Conservation (phyloP, 1,140 invertebrate species). For the Frieseomelitta varia region DNA sequence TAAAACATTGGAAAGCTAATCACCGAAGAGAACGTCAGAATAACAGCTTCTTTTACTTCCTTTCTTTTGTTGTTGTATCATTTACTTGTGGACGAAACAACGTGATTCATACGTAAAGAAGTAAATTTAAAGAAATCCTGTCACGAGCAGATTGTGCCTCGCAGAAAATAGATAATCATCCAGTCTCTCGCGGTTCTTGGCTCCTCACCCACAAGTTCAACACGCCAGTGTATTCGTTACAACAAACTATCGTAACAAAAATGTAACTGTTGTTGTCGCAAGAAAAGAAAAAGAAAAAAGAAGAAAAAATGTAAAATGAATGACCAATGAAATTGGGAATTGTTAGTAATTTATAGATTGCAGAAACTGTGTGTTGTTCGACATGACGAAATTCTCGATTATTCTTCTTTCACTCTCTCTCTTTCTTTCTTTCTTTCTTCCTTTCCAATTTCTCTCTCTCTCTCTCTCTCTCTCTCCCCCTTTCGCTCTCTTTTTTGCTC, state of each 20-base stretch:
- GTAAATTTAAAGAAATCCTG: background rate
- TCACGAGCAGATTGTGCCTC: constrained; percentile 59
- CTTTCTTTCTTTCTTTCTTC: background rate
- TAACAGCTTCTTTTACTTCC: too few relatives aligned
- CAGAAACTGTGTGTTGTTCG: constrained; percentile 8
- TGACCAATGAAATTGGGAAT: background rate
- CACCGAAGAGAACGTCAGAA: background rate
- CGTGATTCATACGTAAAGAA: background rate
- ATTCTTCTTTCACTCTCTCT: background rate
- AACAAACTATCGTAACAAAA: constrained; percentile 57
- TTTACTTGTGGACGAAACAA: background rate
- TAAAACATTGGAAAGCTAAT: background rate
- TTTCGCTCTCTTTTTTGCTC: background rate
- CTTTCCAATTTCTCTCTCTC: background rate
- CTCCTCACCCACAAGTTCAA: constrained; percentile 62
- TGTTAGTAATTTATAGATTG: background rate
- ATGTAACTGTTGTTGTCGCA: constrained; percentile 39
- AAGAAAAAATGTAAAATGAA: constrained; percentile 11
- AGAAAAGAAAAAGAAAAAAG: background rate
- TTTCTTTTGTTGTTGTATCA: background rate
- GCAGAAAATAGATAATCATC: constrained; percentile 62
- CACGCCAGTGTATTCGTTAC: constrained; percentile 72
- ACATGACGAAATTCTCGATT: constrained; percentile 39
- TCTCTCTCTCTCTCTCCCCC: background rate
- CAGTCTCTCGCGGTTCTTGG: constrained; percentile 57